Base-by-base conservation (phyloP, 2,888 invertebrate genomes). In the Torymus aiolomorphi region DNA sequence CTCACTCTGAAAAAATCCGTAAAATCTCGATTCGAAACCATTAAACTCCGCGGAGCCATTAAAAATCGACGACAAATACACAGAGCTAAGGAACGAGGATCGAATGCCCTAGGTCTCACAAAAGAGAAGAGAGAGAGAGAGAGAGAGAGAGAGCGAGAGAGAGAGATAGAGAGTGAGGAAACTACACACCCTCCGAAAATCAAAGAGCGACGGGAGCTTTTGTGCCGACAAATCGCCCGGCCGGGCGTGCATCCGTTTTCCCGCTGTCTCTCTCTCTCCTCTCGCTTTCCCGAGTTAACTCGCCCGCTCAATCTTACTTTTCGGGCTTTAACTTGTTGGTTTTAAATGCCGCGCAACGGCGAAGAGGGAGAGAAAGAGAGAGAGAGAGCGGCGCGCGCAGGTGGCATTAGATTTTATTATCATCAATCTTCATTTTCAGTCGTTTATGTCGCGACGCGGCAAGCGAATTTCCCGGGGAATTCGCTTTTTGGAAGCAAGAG, bases 161-260 rank as follows among this genome's bases (percentile, higher is more conserved):
- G n/a, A n/a, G n/a, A n/a, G n/a, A n/a, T 16, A 2, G 10, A 63
- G 42, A 14, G 63, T 24, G 63, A 49, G 65, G 59, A 18, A 56
- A 42, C 51, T 18, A 16, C 61, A 62, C 52, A 11, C 12, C 16
- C 24, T 20, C 67, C 54, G 18, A 16, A 49, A 70, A 71, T 77
- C 65, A 71, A 77, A 71, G 71, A 57, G 63, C 70, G 18, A 24
- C 24, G 16, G 49, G 24, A 20, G 69, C 76, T 71, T 77, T 78
- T 78, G 78, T 78, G 20, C 16, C 70, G 63, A 76, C 70, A 71
- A 76, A 76, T 76, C 76, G 73, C 18, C 51, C 73, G 52, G 5
- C n/a, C 73, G 51, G 61, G 8, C 67, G 73, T 73, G 78, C 73
- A 73, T 78, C 78, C 78, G 78, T 56, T 78, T 73, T 71, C 65